These are phyloP conservation scores for Haemorhous mexicanus DNA, from an alignment of 2,113 vertebrate genomes.

Conservation along the genomic window DNA sequence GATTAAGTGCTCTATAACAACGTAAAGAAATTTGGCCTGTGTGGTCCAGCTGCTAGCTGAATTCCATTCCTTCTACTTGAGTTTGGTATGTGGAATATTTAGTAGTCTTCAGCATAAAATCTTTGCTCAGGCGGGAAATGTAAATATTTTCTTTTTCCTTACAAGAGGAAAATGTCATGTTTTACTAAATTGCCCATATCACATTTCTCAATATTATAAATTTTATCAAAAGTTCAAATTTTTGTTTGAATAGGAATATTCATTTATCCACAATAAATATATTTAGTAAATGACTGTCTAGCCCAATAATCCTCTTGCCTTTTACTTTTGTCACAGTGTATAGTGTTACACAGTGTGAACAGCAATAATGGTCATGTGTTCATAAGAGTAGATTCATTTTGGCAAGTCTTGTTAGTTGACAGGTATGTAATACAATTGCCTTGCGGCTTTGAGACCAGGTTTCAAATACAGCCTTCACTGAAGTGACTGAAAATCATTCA, in stretches of 20 bases:
- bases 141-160: constrained; percentile 42
- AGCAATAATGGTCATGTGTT: constrained; percentile 51
- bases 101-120: background rate
- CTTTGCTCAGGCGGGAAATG: background rate
- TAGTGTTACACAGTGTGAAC: constrained; percentile 48
- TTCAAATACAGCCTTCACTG: constrained; percentile 56
- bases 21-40: background rate
- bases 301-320: constrained; percentile 37
- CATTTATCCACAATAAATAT: constrained; percentile 60
- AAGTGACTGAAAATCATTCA: constrained; percentile 65
- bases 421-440: constrained; percentile 53
- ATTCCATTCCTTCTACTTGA: background rate
- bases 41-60: background rate
- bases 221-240: constrained; percentile 49
- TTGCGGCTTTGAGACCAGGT: constrained; percentile 57
- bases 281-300: constrained; percentile 61
- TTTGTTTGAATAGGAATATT: constrained; percentile 48
- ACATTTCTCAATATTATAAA: constrained; percentile 40
- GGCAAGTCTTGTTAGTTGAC: constrained; percentile 63
- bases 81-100: background rate
- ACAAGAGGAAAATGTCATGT: background rate
- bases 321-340: constrained; percentile 63
- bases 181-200: constrained; percentile 23
- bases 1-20: background rate
- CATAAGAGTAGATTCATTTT: constrained; percentile 64